Percentiles rank a stretch among this genome's conserved stretches.
Conservation (phyloP, 2,888 invertebrate genomes). For the Habroteleia sp. region DNA sequence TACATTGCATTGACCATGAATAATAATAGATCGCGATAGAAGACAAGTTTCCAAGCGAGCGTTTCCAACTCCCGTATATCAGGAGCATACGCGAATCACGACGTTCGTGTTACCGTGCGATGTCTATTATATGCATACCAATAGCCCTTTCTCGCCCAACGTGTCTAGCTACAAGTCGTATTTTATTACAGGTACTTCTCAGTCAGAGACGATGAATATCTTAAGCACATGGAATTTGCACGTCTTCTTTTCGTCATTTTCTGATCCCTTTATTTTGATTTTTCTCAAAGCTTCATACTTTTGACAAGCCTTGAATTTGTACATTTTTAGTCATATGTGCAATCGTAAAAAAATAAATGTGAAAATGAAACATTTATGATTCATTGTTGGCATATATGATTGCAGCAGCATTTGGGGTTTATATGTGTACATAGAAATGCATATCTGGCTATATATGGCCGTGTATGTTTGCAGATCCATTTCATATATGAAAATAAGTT, state of each 20-base stretch:
- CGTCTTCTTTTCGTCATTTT: constrained; percentile 4
- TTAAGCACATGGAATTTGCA: constrained; percentile 21
- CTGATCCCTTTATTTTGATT: background rate
- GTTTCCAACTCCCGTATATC: constrained; percentile 69
- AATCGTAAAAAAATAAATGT: too few relatives aligned
- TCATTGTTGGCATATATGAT: too few relatives aligned
- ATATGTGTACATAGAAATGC: too few relatives aligned
- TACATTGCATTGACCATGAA: constrained; percentile 60
- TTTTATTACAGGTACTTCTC: constrained; percentile 54
- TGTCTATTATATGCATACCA: constrained; percentile 67
- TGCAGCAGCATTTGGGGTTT: too few relatives aligned
- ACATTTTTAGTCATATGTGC: too few relatives aligned
- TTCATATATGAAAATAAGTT: too few relatives aligned
- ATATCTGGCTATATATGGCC: too few relatives aligned
- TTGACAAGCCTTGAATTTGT: too few relatives aligned
- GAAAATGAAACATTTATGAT: too few relatives aligned
- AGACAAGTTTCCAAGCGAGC: constrained; percentile 60
- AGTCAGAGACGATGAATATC: constrained; percentile 49
- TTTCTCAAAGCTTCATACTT: too few relatives aligned
- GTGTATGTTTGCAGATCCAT: too few relatives aligned
- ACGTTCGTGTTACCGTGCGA: constrained; percentile 74
- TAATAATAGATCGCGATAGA: constrained; percentile 67
- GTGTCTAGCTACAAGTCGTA: constrained; percentile 55
- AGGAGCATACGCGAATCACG: constrained; percentile 75
- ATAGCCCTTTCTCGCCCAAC: constrained; percentile 61